Percentiles rank a stretch among this genome's conserved stretches.
phyloP scores from a whole-genome alignment of 2,113 vertebrate species.

The Numida meleagris region DNA sequence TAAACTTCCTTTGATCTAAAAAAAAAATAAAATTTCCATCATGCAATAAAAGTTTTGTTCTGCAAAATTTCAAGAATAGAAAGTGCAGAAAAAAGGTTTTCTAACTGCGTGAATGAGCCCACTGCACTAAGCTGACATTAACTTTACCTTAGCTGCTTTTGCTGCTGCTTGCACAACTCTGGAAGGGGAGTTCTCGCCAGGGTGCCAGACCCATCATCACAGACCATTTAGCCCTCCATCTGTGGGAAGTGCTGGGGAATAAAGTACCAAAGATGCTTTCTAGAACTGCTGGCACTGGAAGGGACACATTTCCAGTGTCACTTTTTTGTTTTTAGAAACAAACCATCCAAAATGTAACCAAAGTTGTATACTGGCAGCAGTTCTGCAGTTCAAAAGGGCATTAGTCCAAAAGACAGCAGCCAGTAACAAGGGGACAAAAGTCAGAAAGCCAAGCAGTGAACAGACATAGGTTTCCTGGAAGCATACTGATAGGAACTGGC shows the following conservation, averaged over 20 bases:
- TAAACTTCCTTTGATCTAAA: background rate
- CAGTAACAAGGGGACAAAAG: background rate
- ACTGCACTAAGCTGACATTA: background rate
- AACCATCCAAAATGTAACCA: rapidly evolving
- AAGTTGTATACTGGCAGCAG: background rate
- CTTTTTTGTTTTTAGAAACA: background rate
- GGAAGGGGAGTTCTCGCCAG: background rate
- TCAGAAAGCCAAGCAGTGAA: background rate
- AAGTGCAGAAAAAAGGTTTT: background rate
- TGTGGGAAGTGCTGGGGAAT: background rate
- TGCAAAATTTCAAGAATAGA: background rate
- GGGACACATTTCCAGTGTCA: background rate
- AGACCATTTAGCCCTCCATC: background rate
- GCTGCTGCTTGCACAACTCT: background rate
- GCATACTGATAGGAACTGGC: background rate
- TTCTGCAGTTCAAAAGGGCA: background rate
- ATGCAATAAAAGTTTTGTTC: background rate
- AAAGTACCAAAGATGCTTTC: background rate
- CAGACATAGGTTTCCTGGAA: background rate
- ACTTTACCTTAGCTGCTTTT: background rate
- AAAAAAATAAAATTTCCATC: background rate
- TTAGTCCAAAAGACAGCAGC: background rate
- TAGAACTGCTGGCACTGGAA: background rate
- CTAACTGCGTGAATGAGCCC: background rate
- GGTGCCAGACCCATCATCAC: background rate